Base-by-base conservation (phyloP, 2,888 invertebrate species). In the Carcina quercana region DNA sequence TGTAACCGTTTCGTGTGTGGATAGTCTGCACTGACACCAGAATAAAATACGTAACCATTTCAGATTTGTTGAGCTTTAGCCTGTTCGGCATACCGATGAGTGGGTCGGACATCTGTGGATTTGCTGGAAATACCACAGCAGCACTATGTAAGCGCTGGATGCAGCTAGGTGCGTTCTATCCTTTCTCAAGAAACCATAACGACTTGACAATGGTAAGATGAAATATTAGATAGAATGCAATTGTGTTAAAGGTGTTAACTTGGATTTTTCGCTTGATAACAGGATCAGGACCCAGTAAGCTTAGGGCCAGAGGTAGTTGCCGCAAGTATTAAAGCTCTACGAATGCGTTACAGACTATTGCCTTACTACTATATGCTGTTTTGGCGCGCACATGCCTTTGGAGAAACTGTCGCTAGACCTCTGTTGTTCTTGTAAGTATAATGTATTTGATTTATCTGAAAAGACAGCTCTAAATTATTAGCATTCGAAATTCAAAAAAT, bases 41-140 rank as follows among this genome's bases (percentile, higher is more conserved):
- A n/a, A n/a, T n/a, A n/a, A n/a, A n/a, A n/a, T n/a, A n/a, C n/a
- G n/a, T n/a, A n/a, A n/a, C n/a, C n/a, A n/a, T 54, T 66, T 6
- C 67, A 87, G 93, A 91, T 52, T 63, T 93, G 39, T 68, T 94
- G 25, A 88, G 88, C 56, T 92, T 90, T 71, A 90, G 89, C 53
- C 62, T 94, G 38, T 94, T 91, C 70, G 94, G 94, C 11, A 86
- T 94, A 14, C 93, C 95, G 1, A 86, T 94, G 86, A 89, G 92
- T 79, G 94, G 94, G 1, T 90, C 93, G 0, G 95, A 95, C 65
- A 95, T 95, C 43, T 95, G 95, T 72, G 95, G 94, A 1, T 95
- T 94, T 68, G 86, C 87, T 47, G 89, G 88, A 1, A 90, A 94
- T 66, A 89, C 94, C 0, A 91, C 92, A 0, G 80, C 68, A 4